Conservation (phyloP, 1,140 invertebrate genomes). For the Ips typographus region DNA sequence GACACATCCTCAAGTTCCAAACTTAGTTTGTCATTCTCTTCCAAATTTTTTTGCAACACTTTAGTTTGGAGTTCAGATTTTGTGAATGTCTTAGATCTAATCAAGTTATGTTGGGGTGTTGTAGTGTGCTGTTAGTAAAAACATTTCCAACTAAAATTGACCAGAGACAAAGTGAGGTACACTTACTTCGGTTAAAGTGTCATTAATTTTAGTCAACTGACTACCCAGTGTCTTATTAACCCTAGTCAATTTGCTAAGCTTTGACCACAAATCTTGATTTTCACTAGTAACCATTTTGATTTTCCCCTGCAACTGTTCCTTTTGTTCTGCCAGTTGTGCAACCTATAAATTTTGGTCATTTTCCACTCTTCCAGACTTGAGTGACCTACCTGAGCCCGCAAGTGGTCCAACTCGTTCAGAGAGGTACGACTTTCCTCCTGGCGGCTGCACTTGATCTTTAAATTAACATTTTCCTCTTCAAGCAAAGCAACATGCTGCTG, state of each 20-base stretch:
- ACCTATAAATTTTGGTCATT: slow-evolving; percentile 52
- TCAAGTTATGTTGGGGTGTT: slow-evolving; percentile 37
- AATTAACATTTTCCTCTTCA: slow-evolving; percentile 72
- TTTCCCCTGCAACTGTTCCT: slow-evolving; percentile 71
- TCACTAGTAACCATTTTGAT: slow-evolving; percentile 77
- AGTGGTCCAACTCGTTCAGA: slow-evolving; percentile 53
- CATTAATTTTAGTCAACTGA: slow-evolving; percentile 57
- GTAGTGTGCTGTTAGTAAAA: slow-evolving; percentile 17
- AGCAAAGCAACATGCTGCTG: slow-evolving; percentile 67
- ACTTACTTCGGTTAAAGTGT: slow-evolving; percentile 48
- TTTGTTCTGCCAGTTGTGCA: slow-evolving; percentile 69
- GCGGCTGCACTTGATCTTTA: slow-evolving; percentile 56
- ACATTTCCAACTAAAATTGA: neutral
- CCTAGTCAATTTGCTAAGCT: slow-evolving; percentile 65
- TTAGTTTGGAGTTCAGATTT: slow-evolving; percentile 60
- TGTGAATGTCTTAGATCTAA: slow-evolving; percentile 65
- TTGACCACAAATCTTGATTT: slow-evolving; percentile 75
- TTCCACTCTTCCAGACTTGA: neutral
- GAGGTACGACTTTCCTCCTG: slow-evolving; percentile 41
- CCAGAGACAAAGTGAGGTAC: neutral
- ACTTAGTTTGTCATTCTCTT: slow-evolving; percentile 57
- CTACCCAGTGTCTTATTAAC: slow-evolving; percentile 56
- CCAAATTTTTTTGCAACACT: slow-evolving; percentile 52
- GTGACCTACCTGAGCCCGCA: slow-evolving; percentile 50
- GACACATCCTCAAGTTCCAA: slow-evolving; percentile 77